Conservation (phyloP, 2,113 vertebrate genomes). For the Ia io region DNA sequence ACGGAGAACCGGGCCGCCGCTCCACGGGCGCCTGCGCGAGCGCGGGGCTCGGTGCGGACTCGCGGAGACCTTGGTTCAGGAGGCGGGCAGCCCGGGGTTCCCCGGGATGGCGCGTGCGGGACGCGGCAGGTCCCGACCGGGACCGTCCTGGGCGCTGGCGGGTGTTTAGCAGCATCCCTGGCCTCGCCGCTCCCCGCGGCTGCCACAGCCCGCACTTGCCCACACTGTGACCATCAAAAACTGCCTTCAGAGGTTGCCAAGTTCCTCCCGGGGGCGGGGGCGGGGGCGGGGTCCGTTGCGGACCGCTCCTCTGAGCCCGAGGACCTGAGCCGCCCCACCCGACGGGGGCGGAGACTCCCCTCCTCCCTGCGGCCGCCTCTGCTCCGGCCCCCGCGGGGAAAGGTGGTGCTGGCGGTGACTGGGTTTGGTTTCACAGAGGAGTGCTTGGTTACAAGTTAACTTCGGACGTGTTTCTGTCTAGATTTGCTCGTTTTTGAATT, state of each 20-base stretch:
- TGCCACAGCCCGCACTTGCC: background rate
- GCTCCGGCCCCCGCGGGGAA: too few species aligned
- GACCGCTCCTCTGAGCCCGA: background rate
- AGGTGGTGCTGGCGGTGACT: background rate
- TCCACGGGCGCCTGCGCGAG: too few species aligned
- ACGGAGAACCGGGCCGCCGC: too few species aligned
- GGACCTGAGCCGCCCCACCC: background rate
- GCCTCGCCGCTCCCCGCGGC: background rate
- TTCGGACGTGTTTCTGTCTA: background rate
- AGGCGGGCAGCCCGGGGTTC: background rate
- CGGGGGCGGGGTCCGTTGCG: background rate
- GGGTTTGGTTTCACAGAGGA: background rate
- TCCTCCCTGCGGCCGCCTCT: background rate
- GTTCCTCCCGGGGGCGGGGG: background rate
- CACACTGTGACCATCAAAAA: background rate
- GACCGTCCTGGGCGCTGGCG: background rate
- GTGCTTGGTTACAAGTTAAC: background rate
- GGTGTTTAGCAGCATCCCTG: background rate
- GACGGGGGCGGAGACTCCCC: background rate
- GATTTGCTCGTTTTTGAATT: background rate
- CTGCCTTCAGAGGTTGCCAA: background rate
- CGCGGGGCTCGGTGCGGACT: too few species aligned
- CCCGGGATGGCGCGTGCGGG: background rate
- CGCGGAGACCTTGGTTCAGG: too few species aligned
- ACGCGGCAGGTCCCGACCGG: accelerated